These are phyloP conservation scores for Axinella damicornis DNA, from an alignment of 37 sponge, comb jelly and placozoan species.

Conservation along the genomic window DNA sequence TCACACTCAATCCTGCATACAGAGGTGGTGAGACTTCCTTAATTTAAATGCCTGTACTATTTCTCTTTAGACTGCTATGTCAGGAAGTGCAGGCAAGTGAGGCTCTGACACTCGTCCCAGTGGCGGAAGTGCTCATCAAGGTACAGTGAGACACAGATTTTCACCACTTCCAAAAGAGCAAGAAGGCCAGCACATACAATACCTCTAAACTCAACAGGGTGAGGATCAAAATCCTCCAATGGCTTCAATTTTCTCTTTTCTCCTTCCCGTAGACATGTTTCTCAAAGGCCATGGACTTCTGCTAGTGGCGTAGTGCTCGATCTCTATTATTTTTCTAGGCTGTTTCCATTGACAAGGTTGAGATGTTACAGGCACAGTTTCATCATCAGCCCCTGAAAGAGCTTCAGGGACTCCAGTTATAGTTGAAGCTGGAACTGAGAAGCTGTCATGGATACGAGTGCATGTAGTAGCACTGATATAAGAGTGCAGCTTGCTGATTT, in stretches of 20 bases:
- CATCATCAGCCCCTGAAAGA: conserved; percentile 22
- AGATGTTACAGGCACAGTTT: conserved; percentile 55
- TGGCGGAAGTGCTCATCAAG: conserved; percentile 6
- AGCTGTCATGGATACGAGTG: conserved; percentile 37
- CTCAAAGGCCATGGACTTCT: conserved; percentile 28
- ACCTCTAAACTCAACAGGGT: conserved; percentile 47
- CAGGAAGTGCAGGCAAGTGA: not conserved
- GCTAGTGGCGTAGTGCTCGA: conserved; percentile 40
- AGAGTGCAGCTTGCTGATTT: conserved; percentile 65
- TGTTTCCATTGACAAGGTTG: conserved; percentile 71
- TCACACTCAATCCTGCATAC: conserved; percentile 29
- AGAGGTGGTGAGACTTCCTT: conserved; percentile 14
- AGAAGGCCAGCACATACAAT: not conserved
- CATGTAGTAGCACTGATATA: conserved; percentile 72
- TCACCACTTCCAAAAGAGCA: conserved; percentile 44
- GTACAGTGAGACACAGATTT: conserved; percentile 41
- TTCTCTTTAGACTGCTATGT: not conserved
- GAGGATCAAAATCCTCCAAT: conserved; percentile 67
- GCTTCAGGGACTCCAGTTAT: too few species aligned
- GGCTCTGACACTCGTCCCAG: not conserved
- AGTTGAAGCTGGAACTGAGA: too few species aligned
- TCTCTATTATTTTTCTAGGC: conserved; percentile 46
- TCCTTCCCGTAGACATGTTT: conserved; percentile 51
- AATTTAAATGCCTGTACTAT: conserved; percentile 44
- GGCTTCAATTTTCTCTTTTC: conserved; percentile 20